Evolutionary conservation across 2,888 invertebrate genomes (phyloP), one percentile per base, ranked within the genome.

Genomic region (Caenorhabditis sp.): DNA sequence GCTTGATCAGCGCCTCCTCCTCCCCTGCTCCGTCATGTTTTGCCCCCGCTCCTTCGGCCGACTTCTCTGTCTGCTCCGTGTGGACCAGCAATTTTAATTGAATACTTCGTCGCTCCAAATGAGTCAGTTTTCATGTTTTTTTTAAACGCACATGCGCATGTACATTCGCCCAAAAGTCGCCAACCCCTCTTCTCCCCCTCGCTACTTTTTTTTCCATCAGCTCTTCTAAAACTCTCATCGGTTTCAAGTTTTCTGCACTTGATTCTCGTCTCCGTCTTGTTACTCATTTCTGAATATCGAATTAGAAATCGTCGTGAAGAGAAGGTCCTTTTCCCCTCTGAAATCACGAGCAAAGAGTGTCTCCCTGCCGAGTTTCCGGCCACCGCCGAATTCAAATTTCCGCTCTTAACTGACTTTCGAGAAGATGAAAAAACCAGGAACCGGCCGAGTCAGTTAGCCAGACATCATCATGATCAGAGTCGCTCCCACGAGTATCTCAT

Each of bases 71-170:
- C 22, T 71, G 35, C 50, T 44, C 55, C 26, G 15, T 13, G 22
- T 53, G 51, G 18, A 51, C 62, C 62, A 55, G 40, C 51, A 70
- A 70, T 71, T 71, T 62, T 64, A 71, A 71, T 71, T 71, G 71
- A 71, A 71, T 62, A 61, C 70, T 70, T 62, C 53, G 37, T 15
- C 69, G 40, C 47, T 51, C 69, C 69, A 69, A 70, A 70, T 71
- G 71, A 71, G 62, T 64, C 71, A 71, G 44, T 64, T 71, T 71
- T 71, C 28, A 13, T 60, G 60, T 60, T 35, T 69, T 35, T 26
- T n/a, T n/a, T n/a, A n/a, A n/a, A n/a, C 50, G 24, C 37, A 37
- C 22, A 18, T n/a, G 35, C 28, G 37, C 15, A 22, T n/a, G 28
- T 18, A 28, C 37, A 24, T 58, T 47, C 56, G 32, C 18, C 53